Conservation (phyloP, 2,888 invertebrate genomes). For the Sphinx pinastri region DNA sequence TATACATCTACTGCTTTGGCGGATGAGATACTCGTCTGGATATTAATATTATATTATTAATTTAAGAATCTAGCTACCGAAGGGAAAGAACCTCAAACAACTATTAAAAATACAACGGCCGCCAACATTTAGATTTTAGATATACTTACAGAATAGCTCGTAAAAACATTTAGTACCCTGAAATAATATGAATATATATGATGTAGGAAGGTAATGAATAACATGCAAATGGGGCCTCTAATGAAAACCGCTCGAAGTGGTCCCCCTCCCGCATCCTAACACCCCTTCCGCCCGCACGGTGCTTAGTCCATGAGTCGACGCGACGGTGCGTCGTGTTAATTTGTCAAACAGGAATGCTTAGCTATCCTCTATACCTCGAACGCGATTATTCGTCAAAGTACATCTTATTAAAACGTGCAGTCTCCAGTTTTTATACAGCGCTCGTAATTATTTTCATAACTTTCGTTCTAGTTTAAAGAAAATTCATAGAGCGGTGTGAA, state of each 20-base stretch:
- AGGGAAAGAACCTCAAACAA: no score
- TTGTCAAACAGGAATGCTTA: slow-evolving; percentile 46
- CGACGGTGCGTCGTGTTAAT: slow-evolving; percentile 44
- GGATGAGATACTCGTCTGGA: no score
- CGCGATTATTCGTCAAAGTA: slow-evolving; percentile 10
- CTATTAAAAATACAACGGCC: neutral
- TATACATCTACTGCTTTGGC: no score
- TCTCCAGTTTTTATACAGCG: neutral
- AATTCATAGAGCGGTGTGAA: no score
- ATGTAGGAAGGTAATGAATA: slow-evolving; percentile 64
- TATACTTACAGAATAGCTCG: slow-evolving; percentile 19
- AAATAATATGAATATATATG: slow-evolving; percentile 51
- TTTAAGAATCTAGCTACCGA: no score
- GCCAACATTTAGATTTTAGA: slow-evolving; percentile 4
- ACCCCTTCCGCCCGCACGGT: slow-evolving; percentile 23
- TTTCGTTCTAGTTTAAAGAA: neutral
- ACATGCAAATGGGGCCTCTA: slow-evolving; percentile 70
- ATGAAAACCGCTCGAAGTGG: slow-evolving; percentile 60
- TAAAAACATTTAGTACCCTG: slow-evolving; percentile 46
- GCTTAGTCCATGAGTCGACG: slow-evolving; percentile 35
- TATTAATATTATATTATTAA: no score
- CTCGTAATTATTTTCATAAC: neutral
- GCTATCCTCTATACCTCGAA: slow-evolving; percentile 33
- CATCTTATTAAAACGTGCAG: slow-evolving; percentile 15
- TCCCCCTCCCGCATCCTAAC: slow-evolving; percentile 34